These are phyloP conservation scores for Peromyscus nudipes DNA, from an alignment of 2,797 vertebrate species.

Conservation along the genomic window DNA sequence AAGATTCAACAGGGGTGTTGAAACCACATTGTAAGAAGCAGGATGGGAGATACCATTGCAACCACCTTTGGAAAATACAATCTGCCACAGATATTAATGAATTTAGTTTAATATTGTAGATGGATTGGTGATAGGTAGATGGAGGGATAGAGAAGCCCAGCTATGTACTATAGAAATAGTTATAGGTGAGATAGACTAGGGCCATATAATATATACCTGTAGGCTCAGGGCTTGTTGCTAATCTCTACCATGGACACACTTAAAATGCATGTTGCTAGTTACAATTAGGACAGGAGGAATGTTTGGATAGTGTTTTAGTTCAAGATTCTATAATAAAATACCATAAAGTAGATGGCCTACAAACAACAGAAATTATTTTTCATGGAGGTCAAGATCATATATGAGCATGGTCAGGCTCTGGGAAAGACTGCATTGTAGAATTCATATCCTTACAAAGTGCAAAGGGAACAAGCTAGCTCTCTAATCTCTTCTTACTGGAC, in stretches of 20 bases:
- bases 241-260: neutral
- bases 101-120: neutral
- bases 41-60: neutral
- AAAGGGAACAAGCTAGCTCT: neutral
- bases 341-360: neutral
- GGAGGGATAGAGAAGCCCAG: neutral
- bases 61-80: slow-evolving; percentile 24
- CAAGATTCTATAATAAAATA: neutral
- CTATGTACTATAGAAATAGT: neutral
- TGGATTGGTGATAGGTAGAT: neutral
- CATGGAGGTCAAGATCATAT: neutral
- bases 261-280: neutral
- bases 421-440: neutral
- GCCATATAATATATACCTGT: neutral
- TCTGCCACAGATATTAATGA: neutral
- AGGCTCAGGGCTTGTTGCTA: neutral
- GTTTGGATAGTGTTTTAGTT: neutral
- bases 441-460: neutral
- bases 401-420: neutral
- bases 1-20: neutral
- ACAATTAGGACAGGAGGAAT: neutral
- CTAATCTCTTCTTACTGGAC: neutral
- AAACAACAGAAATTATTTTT: neutral
- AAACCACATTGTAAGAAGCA: neutral
- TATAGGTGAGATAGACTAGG: neutral